phyloP scores from a whole-genome alignment of 1,140 invertebrate species.

The Heliothis virescens region DNA sequence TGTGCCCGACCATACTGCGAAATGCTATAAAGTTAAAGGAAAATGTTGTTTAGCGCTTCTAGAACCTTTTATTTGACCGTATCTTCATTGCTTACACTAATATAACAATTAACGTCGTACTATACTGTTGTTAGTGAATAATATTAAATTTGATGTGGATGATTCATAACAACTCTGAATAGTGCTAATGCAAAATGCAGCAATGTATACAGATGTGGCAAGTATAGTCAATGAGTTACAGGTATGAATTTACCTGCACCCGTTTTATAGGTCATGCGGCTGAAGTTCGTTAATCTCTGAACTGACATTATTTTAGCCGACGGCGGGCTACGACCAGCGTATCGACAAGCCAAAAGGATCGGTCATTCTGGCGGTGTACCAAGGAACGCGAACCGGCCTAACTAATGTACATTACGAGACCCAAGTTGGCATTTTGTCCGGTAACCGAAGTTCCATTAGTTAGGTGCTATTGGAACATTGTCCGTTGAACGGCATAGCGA shows the following conservation, averaged over 20 bases:
- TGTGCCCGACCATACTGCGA: conserved; percentile 8
- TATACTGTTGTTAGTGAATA: neutral
- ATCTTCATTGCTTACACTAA: neutral
- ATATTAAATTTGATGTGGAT: neutral
- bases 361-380: conserved; percentile 84
- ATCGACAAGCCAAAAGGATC: conserved; percentile 85
- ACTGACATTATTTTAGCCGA: conserved; percentile 82
- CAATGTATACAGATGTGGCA: neutral
- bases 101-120: neutral
- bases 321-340: conserved; percentile 71
- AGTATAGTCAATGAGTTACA: conserved; percentile 41
- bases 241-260: conserved; percentile 61
- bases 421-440: conserved; percentile 83
- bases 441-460: conserved; percentile 28
- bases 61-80: conserved; percentile 7
- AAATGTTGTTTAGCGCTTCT: neutral
- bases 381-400: conserved; percentile 83
- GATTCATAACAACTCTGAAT: neutral
- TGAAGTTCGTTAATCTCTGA: conserved; percentile 84
- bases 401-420: conserved; percentile 82
- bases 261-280: conserved; percentile 78
- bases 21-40: conserved; percentile 13
- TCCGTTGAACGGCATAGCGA: neutral
- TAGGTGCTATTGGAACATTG: no score
- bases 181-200: neutral